Base-by-base conservation (phyloP, 2,113 vertebrate genomes). In the Brachypteracias leptosomus region DNA sequence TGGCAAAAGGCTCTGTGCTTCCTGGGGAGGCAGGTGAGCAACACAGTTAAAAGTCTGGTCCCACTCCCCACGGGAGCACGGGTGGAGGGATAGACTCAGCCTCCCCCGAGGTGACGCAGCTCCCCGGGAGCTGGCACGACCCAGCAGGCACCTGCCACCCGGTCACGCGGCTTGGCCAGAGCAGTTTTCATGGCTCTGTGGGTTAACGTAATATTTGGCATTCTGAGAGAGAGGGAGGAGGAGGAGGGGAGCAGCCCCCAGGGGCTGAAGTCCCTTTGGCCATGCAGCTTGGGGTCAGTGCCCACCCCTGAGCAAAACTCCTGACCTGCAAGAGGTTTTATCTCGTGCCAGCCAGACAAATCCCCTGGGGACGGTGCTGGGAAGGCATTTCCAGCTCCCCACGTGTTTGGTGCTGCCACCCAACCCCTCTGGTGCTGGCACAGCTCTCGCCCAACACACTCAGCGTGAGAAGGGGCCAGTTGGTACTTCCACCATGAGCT, bases 51-150 rank as follows among this genome's bases (percentile, higher is more conserved):
- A 33, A 76, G 3, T 31, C 44, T 0, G 1, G 20, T 20, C 26
- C 59, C 2, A 0, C 15, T 76, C 52, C 55, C 40, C 40, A 13
- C 3, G 7, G 6, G 68, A 49, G 59, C 3, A 0, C 0, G 9
- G 26, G 21, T 7, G 15, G 25, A 55, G 26, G 80, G 54, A 29
- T 6, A 2, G 75, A 40, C 1, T 29, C 1, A 1, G 70, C 35
- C 29, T 33, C 49, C 71, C 38, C 25, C 0, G 15, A 22, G 65
- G 94, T 80, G 84, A 57, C 17, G 28, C 80, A 57, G 73, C 5
- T 28, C 44, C 82, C 1, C 0, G 52, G 49, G 46, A 93, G 66
- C 90, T 93, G 93, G 88, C 93, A 85, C 52, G 28, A 3, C 58
- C 51, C 5, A 0, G 24, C 4, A 0, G 51, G 96, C 89, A 95